Evolutionary conservation across 2,797 vertebrate genomes (phyloP).

Genomic region (Tenualosa ilisha): DNA sequence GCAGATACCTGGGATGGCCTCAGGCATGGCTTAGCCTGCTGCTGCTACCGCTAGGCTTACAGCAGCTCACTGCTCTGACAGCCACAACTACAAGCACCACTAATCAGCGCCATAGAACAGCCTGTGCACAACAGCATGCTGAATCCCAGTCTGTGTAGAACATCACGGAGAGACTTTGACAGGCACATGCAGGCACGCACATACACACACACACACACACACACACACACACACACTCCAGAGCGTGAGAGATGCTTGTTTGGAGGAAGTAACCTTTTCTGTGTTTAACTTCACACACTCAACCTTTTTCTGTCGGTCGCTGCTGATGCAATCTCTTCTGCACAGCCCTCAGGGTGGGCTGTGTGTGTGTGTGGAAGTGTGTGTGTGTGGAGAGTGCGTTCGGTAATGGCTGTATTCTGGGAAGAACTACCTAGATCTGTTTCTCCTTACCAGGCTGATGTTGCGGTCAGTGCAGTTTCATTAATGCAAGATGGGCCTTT

Average conservation of each 20-base stretch:
- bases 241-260: background rate
- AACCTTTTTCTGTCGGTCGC: background rate
- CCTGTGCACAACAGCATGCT: background rate
- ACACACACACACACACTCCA: background rate
- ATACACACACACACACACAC: background rate
- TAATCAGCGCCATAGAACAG: background rate
- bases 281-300: background rate
- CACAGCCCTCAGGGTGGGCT: background rate
- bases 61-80: background rate
- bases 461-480: constrained; percentile 9
- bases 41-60: background rate
- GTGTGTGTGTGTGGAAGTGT: background rate
- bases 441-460: background rate
- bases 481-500: constrained; percentile 35
- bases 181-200: background rate
- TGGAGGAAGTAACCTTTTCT: background rate
- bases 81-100: background rate
- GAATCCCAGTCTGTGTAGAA: too few species aligned
- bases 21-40: background rate
- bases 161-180: too few species aligned
- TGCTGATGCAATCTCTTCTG: background rate
- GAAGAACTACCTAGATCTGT: background rate
- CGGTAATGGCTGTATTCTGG: background rate
- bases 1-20: background rate
- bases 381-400: background rate